phyloP scores from a whole-genome alignment of 1,140 invertebrate species.

The Elymnias hypermnestra region DNA sequence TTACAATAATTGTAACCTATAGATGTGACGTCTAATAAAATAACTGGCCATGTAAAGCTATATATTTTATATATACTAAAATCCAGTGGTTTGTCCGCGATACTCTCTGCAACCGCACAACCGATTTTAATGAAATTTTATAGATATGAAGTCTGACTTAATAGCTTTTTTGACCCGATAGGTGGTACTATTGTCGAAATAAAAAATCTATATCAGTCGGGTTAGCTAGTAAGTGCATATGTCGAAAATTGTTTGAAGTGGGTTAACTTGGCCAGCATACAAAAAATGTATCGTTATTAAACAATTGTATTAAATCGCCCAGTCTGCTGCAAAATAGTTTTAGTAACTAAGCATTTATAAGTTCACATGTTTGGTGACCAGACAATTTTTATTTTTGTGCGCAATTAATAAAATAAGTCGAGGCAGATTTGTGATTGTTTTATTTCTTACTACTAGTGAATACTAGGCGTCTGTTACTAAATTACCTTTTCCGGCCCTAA shows the following conservation, averaged over 20 bases:
- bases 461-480: neutral
- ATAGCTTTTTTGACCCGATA: too few relatives aligned
- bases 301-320: constrained; percentile 31
- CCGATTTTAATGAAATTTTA: too few relatives aligned
- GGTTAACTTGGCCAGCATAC: constrained; percentile 27
- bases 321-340: constrained; percentile 44
- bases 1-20: constrained; percentile 7
- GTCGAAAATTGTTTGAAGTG: constrained; percentile 43
- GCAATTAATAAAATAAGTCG: constrained; percentile 59
- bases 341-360: constrained; percentile 58
- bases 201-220: too few relatives aligned
- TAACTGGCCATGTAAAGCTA: constrained; percentile 22
- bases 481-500: too few relatives aligned
- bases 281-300: constrained; percentile 10
- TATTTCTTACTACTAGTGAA: constrained; percentile 8
- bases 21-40: constrained; percentile 21
- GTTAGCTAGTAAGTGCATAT: too few relatives aligned
- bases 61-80: too few relatives aligned
- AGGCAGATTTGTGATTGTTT: constrained; percentile 22
- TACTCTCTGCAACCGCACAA: too few relatives aligned
- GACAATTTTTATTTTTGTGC: constrained; percentile 61
- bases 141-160: too few relatives aligned
- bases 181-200: too few relatives aligned
- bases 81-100: too few relatives aligned
- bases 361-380: constrained; percentile 58